A percentile compares a stretch with the other conserved stretches of the same genome.
Evolutionary conservation across 2,113 vertebrate species (phyloP).

Genomic region (Nematolebias whitei): DNA sequence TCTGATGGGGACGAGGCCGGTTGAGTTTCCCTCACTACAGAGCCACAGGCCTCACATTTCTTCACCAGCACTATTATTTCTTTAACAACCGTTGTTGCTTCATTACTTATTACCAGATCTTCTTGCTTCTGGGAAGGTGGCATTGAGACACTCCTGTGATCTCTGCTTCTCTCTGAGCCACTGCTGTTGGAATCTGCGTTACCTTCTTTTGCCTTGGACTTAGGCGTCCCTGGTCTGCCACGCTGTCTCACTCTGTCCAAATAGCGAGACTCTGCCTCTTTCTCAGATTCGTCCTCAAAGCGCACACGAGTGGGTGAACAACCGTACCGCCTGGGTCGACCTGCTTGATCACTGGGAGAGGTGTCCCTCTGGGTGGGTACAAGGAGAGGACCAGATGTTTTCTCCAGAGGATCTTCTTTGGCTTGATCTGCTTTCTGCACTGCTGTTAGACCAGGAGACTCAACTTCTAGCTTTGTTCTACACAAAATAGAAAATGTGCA

Average conservation of each 20-base stretch:
- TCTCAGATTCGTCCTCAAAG: slow-evolving; percentile 90
- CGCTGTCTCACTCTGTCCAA: slow-evolving; percentile 84
- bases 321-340: slow-evolving; percentile 74
- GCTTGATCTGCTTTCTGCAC: slow-evolving; percentile 53
- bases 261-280: slow-evolving; percentile 87
- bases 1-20: slow-evolving; percentile 19
- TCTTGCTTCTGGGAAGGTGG: slow-evolving; percentile 58
- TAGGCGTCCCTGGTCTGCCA: slow-evolving; percentile 62
- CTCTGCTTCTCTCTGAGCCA: slow-evolving; percentile 36
- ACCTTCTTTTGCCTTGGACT: slow-evolving; percentile 69
- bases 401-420: slow-evolving; percentile 59
- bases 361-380: slow-evolving; percentile 71
- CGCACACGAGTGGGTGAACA: slow-evolving; percentile 85
- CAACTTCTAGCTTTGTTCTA: slow-evolving; percentile 62
- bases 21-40: slow-evolving; percentile 66
- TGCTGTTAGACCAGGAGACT: slow-evolving; percentile 27
- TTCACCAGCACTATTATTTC: slow-evolving; percentile 74
- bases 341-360: slow-evolving; percentile 79
- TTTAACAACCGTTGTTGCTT: slow-evolving; percentile 50
- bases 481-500: slow-evolving; percentile 18
- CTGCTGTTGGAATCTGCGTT: slow-evolving; percentile 68
- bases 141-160: slow-evolving; percentile 41
- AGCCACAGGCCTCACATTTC: slow-evolving; percentile 79
- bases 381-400: slow-evolving; percentile 69
- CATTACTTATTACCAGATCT: slow-evolving; percentile 10